phyloP scores from a whole-genome alignment of 2,888 invertebrate genomes.

The Calameuta filiformis region DNA sequence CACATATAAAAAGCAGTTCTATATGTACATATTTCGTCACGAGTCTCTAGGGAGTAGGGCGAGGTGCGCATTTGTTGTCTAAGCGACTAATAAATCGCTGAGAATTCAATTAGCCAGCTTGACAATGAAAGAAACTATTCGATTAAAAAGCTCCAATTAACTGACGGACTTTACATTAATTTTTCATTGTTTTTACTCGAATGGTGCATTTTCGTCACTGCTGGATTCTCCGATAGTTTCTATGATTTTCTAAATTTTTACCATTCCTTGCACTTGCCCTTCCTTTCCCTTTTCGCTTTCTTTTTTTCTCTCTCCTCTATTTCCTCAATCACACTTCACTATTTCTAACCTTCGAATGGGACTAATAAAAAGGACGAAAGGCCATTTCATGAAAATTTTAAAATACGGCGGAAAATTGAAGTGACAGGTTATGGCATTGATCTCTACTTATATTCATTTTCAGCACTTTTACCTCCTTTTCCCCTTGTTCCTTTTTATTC shows the following conservation, averaged over 20 bases:
- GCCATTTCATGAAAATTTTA: background rate
- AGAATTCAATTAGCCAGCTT: background rate
- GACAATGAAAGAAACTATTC: background rate
- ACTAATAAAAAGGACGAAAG: background rate
- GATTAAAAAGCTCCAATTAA: background rate
- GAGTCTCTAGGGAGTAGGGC: background rate
- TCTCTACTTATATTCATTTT: background rate
- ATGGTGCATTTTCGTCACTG: background rate
- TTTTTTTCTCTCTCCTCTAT: background rate
- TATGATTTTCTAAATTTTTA: background rate
- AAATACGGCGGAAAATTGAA: background rate
- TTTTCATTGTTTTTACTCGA: background rate
- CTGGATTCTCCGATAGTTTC: background rate
- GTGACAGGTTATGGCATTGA: background rate
- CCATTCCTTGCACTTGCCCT: constrained; percentile 18
- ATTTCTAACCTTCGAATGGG: background rate
- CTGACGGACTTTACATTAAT: background rate
- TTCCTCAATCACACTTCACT: background rate
- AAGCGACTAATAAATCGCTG: constrained; percentile 31
- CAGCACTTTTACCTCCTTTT: background rate
- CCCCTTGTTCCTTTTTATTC: background rate
- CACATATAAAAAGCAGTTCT: constrained; percentile 65
- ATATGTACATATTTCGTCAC: constrained; percentile 60
- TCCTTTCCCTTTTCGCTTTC: background rate
- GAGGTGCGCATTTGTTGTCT: constrained; percentile 50